Evolutionary conservation across 2,888 invertebrate genomes (phyloP).

Genomic region (Lasioglossum zephyrum): DNA sequence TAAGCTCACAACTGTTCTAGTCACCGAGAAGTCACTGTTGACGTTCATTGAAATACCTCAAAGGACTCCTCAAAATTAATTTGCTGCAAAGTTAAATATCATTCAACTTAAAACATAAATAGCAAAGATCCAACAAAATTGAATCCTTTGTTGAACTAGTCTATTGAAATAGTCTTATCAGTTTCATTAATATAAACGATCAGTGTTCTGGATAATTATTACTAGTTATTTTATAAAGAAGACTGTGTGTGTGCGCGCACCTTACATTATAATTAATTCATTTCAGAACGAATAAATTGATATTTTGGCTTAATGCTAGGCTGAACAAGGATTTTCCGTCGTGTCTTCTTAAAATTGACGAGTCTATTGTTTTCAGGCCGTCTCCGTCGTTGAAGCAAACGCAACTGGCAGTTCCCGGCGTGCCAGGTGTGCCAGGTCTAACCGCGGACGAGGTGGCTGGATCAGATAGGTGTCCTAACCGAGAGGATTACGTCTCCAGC

Average conservation of each 20-base stretch:
- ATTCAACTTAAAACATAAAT: not conserved
- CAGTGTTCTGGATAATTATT: too few species aligned
- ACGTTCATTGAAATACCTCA: not conserved
- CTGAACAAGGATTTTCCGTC: not conserved
- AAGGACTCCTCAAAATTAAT: too few species aligned
- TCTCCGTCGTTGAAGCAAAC: constrained; percentile 88
- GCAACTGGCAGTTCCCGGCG: constrained; percentile 85
- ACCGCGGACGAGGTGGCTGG: constrained; percentile 78
- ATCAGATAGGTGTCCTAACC: constrained; percentile 83
- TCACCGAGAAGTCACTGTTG: not conserved
- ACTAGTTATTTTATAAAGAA: too few species aligned
- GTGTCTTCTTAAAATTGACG: not conserved
- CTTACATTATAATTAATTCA: too few species aligned
- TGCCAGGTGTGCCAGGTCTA: constrained; percentile 78
- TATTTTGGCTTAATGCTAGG: not conserved
- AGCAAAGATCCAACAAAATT: not conserved
- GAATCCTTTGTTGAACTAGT: too few species aligned
- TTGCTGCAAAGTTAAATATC: not conserved
- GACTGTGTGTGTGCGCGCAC: too few species aligned
- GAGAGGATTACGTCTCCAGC: constrained; percentile 87
- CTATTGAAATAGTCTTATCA: too few species aligned
- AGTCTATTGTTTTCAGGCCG: constrained; percentile 84
- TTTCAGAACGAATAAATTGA: too few species aligned
- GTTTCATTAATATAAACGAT: too few species aligned
- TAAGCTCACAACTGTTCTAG: constrained; percentile 85